phyloP scores from a whole-genome alignment of 2,888 invertebrate species.

The Auanema sp. region DNA sequence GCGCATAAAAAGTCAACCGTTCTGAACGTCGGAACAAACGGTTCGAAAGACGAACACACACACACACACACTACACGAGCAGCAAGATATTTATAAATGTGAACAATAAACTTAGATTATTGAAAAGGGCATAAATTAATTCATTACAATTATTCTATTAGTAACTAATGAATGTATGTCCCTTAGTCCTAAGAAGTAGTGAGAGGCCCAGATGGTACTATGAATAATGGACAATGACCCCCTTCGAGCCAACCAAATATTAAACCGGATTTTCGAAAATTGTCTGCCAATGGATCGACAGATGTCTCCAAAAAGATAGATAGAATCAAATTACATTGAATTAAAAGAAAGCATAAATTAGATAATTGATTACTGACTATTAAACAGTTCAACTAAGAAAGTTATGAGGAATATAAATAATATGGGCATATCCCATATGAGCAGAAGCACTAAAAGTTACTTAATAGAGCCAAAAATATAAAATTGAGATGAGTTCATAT shows the following conservation, averaged over 20 bases:
- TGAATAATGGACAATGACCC: constrained; percentile 6
- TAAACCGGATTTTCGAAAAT: constrained; percentile 8
- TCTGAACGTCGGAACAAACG: no score
- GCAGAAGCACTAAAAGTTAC: no score
- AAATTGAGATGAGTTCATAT: background rate
- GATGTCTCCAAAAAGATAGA: background rate
- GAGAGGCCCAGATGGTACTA: constrained; percentile 1
- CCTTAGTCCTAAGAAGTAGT: no score
- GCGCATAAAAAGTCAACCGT: no score
- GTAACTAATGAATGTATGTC: no score
- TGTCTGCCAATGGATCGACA: background rate
- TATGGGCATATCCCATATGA: background rate
- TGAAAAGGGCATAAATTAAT: no score
- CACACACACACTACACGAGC: no score
- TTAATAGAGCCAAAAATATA: background rate
- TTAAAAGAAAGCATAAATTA: background rate
- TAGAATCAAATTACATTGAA: constrained; percentile 3
- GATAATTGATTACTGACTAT: constrained; percentile 2
- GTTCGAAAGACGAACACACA: no score
- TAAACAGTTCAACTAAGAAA: background rate
- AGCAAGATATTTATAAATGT: no score
- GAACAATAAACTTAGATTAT: no score
- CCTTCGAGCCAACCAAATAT: constrained; percentile 1
- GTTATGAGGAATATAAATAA: background rate
- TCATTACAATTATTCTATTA: no score